Base-by-base conservation (phyloP, 2,113 vertebrate genomes). In the Caretta caretta region DNA sequence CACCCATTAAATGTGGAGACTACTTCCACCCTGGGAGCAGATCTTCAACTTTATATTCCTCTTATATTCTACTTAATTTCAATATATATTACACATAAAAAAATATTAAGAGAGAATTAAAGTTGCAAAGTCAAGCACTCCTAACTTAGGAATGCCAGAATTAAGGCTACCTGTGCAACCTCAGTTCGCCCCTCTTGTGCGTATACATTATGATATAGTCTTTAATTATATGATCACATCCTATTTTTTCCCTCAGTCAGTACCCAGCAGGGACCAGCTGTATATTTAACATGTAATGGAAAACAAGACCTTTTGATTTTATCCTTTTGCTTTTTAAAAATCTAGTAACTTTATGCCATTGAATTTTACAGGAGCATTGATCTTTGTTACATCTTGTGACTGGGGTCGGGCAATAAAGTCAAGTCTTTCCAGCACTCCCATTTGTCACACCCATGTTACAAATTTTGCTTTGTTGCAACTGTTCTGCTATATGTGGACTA, bases 241-340 rank as follows among this genome's bases (percentile, higher is more conserved):
- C 35, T 38, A 38, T n/a, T 72, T 82, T 80, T 53, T 42, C 54
- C 35, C 1, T 5, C 88, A 38, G 88, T 84, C 59, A 80, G 29
- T 35, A 57, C 53, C 53, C 0, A 1, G 86, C 81, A 80, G 78
- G 78, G 72, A 59, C 46, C 5, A 80, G 56, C 24, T 48, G 11
- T 4, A 13, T 35, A 22, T 85, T 80, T 94, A 72, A 89, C 80
- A 87, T 75, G 46, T 78, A 84, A 81, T 17, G 57, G 90, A 82
- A 87, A 84, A n/a, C 25, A n/a, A 91, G 81, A 69, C 42, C 1
- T 87, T 84, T n/a, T 57, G 4, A 56, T 88, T 90, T 85, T 29
- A 14, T 50, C 31, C 72, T 86, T 84, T 50, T 90, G 42, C 56
- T 59, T 93, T 94, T 86, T 85, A 89, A 92, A 87, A 83, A 16